Evolutionary conservation across 2,888 invertebrate genomes (phyloP).

Genomic region (Drosophila pseudotalamancana): DNA sequence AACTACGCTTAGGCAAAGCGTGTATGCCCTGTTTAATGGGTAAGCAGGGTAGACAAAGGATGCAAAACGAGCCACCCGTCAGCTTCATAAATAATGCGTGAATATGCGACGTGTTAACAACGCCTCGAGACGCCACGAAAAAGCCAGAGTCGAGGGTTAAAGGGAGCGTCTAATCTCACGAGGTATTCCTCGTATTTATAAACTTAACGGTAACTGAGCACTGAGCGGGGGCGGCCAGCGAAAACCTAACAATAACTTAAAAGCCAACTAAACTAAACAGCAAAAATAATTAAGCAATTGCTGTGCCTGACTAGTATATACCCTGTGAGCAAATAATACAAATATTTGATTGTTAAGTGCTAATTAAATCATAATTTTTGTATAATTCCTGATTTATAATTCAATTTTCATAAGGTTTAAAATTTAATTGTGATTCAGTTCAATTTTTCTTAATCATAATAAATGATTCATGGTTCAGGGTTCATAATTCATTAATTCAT

Average conservation of each 20-base stretch:
- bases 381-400: no score
- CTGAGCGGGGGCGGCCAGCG: constrained; percentile 13
- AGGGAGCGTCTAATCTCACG: constrained; percentile 25
- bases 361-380: no score
- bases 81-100: constrained; percentile 59
- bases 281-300: background rate
- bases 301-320: background rate
- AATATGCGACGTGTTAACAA: constrained; percentile 75
- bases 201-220: constrained; percentile 38
- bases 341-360: background rate
- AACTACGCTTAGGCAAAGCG: background rate
- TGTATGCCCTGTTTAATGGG: background rate
- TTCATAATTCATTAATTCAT: background rate
- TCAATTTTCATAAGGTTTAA: no score
- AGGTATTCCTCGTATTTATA: constrained; percentile 36
- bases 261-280: constrained; percentile 20
- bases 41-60: constrained; percentile 33
- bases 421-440: background rate
- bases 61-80: constrained; percentile 24
- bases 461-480: background rate
- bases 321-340: background rate
- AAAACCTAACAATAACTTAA: constrained; percentile 37
- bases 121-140: constrained; percentile 38
- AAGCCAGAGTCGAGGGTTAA: background rate
- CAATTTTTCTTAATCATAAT: background rate